Evolutionary conservation across 2,888 invertebrate species (phyloP).

Genomic region (Dendrolimus houi): DNA sequence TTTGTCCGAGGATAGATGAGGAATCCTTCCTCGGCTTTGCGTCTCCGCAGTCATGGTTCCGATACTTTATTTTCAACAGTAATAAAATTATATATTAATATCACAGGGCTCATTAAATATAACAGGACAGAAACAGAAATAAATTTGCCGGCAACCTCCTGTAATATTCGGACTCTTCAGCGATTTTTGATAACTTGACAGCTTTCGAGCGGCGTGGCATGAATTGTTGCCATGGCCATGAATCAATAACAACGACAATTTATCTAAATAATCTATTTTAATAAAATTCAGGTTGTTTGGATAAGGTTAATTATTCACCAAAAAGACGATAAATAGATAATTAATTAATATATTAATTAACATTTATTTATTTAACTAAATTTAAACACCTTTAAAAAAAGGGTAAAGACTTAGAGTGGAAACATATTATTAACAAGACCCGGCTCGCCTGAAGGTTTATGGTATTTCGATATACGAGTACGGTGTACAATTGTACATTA

Average conservation of each 20-base stretch:
- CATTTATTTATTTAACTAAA: no score
- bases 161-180: slow-evolving; percentile 20
- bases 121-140: slow-evolving; percentile 11
- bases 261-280: no score
- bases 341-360: no score
- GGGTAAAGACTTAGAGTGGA: no score
- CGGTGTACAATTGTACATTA: no score
- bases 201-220: slow-evolving; percentile 53
- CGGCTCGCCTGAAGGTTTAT: no score
- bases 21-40: slow-evolving; percentile 49
- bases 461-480: no score
- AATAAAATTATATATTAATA: slow-evolving; percentile 26
- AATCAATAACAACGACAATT: not conserved
- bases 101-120: slow-evolving; percentile 7
- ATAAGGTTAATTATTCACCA: no score
- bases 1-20: slow-evolving; percentile 65
- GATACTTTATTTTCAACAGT: slow-evolving; percentile 7
- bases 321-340: no score
- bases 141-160: slow-evolving; percentile 63
- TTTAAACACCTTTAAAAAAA: no score
- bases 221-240: slow-evolving; percentile 28
- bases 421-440: no score
- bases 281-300: no score
- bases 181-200: slow-evolving; percentile 39
- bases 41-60: slow-evolving; percentile 52